A percentile compares a stretch with the other conserved stretches of the same genome.
Conservation (phyloP, 1,140 invertebrate genomes). For the Brachionus rubens region DNA sequence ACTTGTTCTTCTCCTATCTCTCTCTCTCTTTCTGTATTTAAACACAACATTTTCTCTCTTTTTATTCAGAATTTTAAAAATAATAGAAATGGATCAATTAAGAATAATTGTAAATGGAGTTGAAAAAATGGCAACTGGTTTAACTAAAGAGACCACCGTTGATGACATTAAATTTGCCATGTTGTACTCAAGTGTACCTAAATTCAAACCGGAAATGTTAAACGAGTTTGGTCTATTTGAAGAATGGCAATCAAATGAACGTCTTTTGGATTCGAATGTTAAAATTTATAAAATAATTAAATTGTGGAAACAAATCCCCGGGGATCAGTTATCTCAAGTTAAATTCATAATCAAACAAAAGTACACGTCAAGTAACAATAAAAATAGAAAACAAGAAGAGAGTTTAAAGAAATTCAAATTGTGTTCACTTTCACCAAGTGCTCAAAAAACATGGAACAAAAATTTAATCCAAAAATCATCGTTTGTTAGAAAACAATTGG, state of each 20-base stretch:
- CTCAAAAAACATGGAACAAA: conserved; percentile 6
- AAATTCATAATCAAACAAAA: conserved; percentile 40
- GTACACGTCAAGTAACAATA: neutral
- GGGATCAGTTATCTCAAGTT: conserved; percentile 28
- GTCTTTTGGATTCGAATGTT: conserved; percentile 32
- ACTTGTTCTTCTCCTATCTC: too few species aligned
- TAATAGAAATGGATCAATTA: conserved; percentile 1
- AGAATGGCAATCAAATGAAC: conserved; percentile 36
- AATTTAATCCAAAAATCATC: neutral
- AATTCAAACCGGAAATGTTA: neutral
- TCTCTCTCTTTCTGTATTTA: too few species aligned
- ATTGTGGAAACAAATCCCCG: conserved; percentile 34
- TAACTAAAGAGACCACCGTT: conserved; percentile 35
- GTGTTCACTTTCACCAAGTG: conserved; percentile 1
- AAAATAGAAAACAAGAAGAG: neutral
- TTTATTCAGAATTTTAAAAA: too few species aligned
- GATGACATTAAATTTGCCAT: conserved; percentile 41
- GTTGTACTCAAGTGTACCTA: neutral
- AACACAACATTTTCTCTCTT: too few species aligned
- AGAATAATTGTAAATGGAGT: conserved; percentile 32
- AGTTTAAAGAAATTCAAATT: neutral
- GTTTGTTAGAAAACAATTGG: conserved; percentile 21
- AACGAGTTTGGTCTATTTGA: conserved; percentile 42
- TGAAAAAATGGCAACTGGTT: conserved; percentile 32
- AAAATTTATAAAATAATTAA: conserved; percentile 43